These are phyloP conservation scores for Gymnoscopelus braueri DNA, from an alignment of 2,797 vertebrate species.

Conservation along the genomic window DNA sequence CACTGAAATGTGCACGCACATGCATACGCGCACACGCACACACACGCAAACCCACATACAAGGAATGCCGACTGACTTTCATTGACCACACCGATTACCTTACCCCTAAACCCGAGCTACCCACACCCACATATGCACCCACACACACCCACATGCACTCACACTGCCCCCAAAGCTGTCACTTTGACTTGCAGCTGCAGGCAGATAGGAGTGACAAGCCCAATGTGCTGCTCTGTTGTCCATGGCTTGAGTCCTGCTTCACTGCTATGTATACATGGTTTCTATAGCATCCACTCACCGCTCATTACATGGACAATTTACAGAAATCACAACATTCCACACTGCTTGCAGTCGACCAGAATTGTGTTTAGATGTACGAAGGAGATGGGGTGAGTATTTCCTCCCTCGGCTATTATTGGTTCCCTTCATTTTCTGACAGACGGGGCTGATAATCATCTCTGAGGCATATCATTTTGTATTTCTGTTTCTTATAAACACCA, in stretches of 20 bases:
- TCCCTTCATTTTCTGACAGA: constrained; percentile 27
- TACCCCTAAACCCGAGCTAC: not conserved
- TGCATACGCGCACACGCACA: constrained; percentile 1
- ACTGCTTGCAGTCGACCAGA: constrained; percentile 50
- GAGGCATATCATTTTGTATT: constrained; percentile 20
- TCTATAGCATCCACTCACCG: constrained; percentile 45
- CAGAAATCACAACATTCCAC: constrained; percentile 50
- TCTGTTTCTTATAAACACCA: not conserved
- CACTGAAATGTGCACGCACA: not conserved
- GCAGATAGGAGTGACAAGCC: constrained; percentile 61
- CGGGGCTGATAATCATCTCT: constrained; percentile 30
- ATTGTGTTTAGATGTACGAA: constrained; percentile 44
- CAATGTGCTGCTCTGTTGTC: constrained; percentile 39
- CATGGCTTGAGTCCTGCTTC: constrained; percentile 51
- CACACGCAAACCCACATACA: not conserved
- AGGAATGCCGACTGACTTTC: too few species aligned
- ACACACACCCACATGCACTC: constrained; percentile 6
- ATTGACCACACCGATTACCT: too few species aligned
- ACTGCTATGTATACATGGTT: constrained; percentile 46
- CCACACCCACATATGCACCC: not conserved
- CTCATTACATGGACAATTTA: constrained; percentile 62
- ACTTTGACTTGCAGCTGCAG: constrained; percentile 51
- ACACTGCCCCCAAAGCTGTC: constrained; percentile 11
- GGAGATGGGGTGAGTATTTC: constrained; percentile 44
- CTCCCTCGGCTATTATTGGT: constrained; percentile 20